Base-by-base conservation (phyloP, 2,113 vertebrate species). In the Cryptoleucopteryx plumbea region DNA sequence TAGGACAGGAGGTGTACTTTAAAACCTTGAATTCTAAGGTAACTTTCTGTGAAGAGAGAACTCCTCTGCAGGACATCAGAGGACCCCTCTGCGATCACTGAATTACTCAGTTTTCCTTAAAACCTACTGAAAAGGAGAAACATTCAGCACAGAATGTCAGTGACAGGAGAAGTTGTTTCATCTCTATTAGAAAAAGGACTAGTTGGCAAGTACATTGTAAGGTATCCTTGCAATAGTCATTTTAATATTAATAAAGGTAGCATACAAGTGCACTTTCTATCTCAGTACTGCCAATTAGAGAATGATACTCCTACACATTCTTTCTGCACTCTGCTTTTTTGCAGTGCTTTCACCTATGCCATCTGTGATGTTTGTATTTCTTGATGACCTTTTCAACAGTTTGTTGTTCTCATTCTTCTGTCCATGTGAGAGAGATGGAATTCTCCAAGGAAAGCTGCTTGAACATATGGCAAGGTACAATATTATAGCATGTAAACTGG, bases 331-430 rank as follows among this genome's bases (percentile, higher is more conserved):
- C 77, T 88, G 80, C 47, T 90, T 91, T 96, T 90, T 92, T 82
- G 53, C 91, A 71, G 66, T 87, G 90, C 52, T 95, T 95, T 96
- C 92, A 96, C 96, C 94, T 97, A 58, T 97, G 87, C 92, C 96
- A 96, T 94, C 95, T 97, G 93, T 91, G 82, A 88, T 95, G 94
- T 97, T 96, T 96, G 90, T 73, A 86, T 93, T 96, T 90, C 86
- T 86, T 96, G 73, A 86, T 95, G 93, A 95, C 92, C 94, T 96
- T 97, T 96, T 94, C 92, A 96, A 87, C 94, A 95, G 93, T 95
- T 95, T 97, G 92, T 93, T 97, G 94, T 94, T 95, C 91, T 93
- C 75, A 81, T 96, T 97, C 87, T 95, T 95, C 75, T 89, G 89
- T 85, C 92, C 81, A 1, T 95, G 88, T 70, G 73, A 93, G 93